Percentiles rank a stretch among this genome's conserved stretches.
Evolutionary conservation across 2,888 invertebrate species (phyloP).

Genomic region (Teleogryllus oceanicus): DNA sequence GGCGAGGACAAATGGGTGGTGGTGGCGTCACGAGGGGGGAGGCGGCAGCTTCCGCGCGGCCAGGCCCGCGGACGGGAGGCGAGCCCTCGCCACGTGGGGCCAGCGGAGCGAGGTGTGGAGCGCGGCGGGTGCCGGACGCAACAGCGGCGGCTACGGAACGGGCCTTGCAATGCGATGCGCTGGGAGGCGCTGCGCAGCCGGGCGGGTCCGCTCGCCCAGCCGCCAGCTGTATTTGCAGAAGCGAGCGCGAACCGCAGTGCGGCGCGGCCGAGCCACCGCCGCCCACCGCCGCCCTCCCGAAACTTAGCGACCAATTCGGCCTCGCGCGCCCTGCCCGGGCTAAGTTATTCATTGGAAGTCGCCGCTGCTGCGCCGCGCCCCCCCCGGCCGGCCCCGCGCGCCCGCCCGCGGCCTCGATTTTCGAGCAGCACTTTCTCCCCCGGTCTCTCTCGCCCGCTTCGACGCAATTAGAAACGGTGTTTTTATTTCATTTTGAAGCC

Average conservation of each 20-base stretch:
- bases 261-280: constrained; percentile 5
- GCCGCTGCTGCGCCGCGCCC: not conserved
- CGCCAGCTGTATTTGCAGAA: not conserved
- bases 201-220: not conserved
- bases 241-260: not conserved
- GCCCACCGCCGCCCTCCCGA: not conserved
- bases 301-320: constrained; percentile 18
- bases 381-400: not conserved
- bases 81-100: no score
- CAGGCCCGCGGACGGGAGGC: no score
- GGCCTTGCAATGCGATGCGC: not conserved
- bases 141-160: not conserved
- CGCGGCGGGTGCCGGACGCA: no score
- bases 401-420: not conserved
- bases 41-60: no score
- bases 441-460: not conserved
- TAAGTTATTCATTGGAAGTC: not conserved
- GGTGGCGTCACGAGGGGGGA: no score
- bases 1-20: no score
- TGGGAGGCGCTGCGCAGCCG: not conserved
- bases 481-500: not conserved
- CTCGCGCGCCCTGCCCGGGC: not conserved
- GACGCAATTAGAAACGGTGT: not conserved
- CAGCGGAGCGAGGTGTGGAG: no score
- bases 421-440: constrained; percentile 1